Percentiles rank a stretch among this genome's conserved stretches.
Evolutionary conservation across 2,888 invertebrate genomes (phyloP).

Genomic region (Plutella xylostella): DNA sequence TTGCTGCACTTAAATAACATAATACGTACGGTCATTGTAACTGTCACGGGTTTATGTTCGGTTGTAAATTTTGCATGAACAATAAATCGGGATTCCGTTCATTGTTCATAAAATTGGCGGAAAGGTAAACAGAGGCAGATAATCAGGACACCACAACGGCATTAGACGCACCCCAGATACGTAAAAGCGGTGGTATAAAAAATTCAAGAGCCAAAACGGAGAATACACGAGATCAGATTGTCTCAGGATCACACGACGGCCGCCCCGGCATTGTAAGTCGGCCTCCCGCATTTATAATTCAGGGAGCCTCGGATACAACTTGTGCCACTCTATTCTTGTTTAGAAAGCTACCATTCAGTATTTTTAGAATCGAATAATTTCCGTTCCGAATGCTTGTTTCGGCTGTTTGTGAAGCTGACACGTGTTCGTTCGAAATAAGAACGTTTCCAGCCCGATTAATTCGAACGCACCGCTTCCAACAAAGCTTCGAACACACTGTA

Average conservation of each 20-base stretch:
- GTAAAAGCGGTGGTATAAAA: constrained; percentile 54
- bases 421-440: no score
- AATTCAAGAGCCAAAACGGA: constrained; percentile 60
- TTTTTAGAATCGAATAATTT: neutral
- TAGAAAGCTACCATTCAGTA: neutral
- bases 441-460: neutral
- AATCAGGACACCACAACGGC: constrained; percentile 37
- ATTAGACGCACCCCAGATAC: constrained; percentile 49
- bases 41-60: neutral
- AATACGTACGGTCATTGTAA: constrained; percentile 22
- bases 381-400: no score
- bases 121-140: constrained; percentile 21
- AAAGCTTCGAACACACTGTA: neutral
- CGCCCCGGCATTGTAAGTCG: constrained; percentile 41
- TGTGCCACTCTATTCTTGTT: constrained; percentile 38
- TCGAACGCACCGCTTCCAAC: no score
- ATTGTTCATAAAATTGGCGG: neutral
- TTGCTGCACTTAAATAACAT: constrained; percentile 42
- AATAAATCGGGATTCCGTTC: constrained; percentile 3
- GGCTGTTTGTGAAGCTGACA: no score
- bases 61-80: constrained; percentile 1
- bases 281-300: constrained; percentile 61
- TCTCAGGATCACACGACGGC: constrained; percentile 65
- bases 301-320: constrained; percentile 26
- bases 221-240: constrained; percentile 65